Evolutionary conservation across 2,888 invertebrate species (phyloP).

Genomic region (Scotopteryx bipunctaria): DNA sequence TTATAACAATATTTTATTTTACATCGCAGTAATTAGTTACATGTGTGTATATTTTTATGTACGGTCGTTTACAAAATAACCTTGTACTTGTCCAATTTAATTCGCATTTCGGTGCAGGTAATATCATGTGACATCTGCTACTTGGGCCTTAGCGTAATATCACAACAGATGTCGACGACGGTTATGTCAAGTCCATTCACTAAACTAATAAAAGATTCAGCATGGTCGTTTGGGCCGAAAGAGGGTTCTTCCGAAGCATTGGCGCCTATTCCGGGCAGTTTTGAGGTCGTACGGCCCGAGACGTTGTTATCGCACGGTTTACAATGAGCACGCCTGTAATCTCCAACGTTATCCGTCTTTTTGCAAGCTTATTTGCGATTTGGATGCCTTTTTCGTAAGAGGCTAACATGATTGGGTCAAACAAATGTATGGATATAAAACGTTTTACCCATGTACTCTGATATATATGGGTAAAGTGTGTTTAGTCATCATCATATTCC

Average conservation of each 20-base stretch:
- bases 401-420: not conserved
- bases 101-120: conserved; percentile 6
- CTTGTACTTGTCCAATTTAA: too few relatives aligned
- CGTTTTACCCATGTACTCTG: too few relatives aligned
- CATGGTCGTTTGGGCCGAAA: conserved; percentile 72
- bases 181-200: conserved; percentile 80
- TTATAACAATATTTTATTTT: too few relatives aligned
- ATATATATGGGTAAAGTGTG: too few relatives aligned
- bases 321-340: conserved; percentile 59
- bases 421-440: not conserved
- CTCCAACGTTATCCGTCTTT: conserved; percentile 46
- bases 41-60: not conserved
- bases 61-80: too few relatives aligned
- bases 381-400: conserved; percentile 5
- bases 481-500: too few relatives aligned
- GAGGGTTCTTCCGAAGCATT: conserved; percentile 68
- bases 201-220: conserved; percentile 82
- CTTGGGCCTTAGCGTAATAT: conserved; percentile 51
- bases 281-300: conserved; percentile 61
- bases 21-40: too few relatives aligned
- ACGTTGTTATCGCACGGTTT: conserved; percentile 67
- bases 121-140: conserved; percentile 3
- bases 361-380: conserved; percentile 30
- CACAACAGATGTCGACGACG: conserved; percentile 80
- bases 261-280: conserved; percentile 57